Conservation (phyloP, 2,888 invertebrate species). For the Lasioglossum marginatum region DNA sequence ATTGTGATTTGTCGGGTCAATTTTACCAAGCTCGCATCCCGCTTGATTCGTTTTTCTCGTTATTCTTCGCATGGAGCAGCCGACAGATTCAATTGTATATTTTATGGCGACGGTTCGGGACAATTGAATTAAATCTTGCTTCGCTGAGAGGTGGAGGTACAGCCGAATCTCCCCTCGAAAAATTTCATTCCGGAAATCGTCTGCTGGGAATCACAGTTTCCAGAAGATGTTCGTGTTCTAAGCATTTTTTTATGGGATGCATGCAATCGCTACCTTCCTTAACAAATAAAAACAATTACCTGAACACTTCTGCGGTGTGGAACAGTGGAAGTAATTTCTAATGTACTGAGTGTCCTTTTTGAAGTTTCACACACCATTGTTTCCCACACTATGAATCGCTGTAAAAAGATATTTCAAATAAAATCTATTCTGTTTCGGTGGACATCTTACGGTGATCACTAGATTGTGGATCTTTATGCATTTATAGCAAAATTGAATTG, state of each 20-base stretch:
- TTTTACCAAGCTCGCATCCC: conserved; percentile 26
- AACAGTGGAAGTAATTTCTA: background rate
- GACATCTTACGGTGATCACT: background rate
- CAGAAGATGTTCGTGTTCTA: background rate
- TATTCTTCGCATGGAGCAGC: conserved; percentile 5
- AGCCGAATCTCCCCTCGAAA: conserved; percentile 9
- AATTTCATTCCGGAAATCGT: conserved; percentile 24
- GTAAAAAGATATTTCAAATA: background rate
- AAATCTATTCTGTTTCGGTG: background rate
- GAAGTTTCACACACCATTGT: background rate
- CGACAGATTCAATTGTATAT: conserved; percentile 43
- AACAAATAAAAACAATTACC: background rate
- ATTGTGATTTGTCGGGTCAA: conserved; percentile 33
- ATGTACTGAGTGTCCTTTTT: background rate
- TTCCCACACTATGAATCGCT: background rate
- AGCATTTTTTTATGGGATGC: background rate
- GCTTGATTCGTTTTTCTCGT: conserved; percentile 20
- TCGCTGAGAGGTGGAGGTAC: background rate
- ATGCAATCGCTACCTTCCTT: background rate
- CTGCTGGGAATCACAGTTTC: background rate
- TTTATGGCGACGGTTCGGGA: conserved; percentile 34
- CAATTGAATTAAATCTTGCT: conserved; percentile 56
- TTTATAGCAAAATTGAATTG: no score
- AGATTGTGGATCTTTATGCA: no score
- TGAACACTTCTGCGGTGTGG: background rate